These are phyloP conservation scores for Ammodytes dubius DNA, from an alignment of 2,113 vertebrate genomes.

Conservation along the genomic window DNA sequence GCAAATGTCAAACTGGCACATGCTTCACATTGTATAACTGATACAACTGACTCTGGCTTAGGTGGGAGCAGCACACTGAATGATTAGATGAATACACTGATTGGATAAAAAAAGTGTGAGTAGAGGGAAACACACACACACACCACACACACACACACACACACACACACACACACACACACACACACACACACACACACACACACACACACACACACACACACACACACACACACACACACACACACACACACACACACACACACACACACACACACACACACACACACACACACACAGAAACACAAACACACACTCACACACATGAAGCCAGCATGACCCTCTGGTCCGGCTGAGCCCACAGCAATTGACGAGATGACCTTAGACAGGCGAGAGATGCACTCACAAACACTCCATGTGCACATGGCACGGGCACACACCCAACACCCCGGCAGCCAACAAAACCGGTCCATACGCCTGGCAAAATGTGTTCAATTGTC, in stretches of 20 bases:
- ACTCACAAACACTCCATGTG: neutral
- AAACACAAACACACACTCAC: neutral
- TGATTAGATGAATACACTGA: neutral
- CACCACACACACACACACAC: neutral
- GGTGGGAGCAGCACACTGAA: neutral
- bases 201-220: neutral
- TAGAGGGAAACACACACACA: neutral
- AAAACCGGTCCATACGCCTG: slow-evolving; percentile 16
- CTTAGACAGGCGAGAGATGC: slow-evolving; percentile 54
- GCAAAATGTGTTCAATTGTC: slow-evolving; percentile 41
- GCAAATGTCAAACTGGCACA: neutral
- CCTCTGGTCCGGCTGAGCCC: slow-evolving; percentile 40
- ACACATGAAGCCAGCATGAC: slow-evolving; percentile 24
- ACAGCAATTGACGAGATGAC: slow-evolving; percentile 62
- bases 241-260: neutral
- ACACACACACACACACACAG: neutral
- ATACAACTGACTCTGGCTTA: neutral
- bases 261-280: neutral
- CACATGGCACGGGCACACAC: slow-evolving; percentile 22
- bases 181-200: neutral
- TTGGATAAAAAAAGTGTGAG: neutral
- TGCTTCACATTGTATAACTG: neutral
- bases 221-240: too few relatives aligned
- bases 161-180: neutral
- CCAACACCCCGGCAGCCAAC: slow-evolving; percentile 3